These are phyloP conservation scores for Salvelinus sp. DNA, from an alignment of 2,113 vertebrate species.

Conservation along the genomic window DNA sequence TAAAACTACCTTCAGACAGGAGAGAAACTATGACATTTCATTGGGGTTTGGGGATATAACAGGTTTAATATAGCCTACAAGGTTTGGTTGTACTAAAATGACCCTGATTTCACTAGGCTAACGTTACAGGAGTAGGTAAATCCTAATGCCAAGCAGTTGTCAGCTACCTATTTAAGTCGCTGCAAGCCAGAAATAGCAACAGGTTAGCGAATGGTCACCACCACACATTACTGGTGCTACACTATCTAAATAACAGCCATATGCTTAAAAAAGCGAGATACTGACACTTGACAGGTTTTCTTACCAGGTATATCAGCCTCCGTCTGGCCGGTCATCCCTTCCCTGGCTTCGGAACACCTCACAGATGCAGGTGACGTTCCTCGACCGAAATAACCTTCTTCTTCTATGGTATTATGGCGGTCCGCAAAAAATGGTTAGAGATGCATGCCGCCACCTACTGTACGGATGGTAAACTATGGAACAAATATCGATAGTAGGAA, in stretches of 20 bases:
- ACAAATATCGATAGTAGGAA: no score
- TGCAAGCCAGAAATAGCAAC: constrained; percentile 51
- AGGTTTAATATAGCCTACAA: neutral
- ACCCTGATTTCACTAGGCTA: neutral
- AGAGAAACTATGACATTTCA: no score
- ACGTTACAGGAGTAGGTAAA: constrained; percentile 35
- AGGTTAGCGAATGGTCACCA: constrained; percentile 16
- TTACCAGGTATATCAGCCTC: constrained; percentile 77
- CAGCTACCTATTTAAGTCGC: constrained; percentile 40
- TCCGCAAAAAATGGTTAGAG: no score
- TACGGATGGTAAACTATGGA: no score
- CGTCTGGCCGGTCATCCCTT: constrained; percentile 62
- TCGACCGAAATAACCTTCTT: no score
- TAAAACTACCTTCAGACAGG: neutral
- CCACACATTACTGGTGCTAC: neutral
- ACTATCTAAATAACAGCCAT: neutral
- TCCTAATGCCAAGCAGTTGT: constrained; percentile 43
- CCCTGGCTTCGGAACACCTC: neutral
- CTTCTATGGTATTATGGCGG: no score
- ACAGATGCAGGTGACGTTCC: constrained; percentile 5
- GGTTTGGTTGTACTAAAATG: neutral
- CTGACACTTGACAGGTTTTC: constrained; percentile 17
- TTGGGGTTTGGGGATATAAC: neutral
- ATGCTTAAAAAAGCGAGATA: neutral
- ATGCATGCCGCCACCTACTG: no score